Base-by-base conservation (phyloP, 2,888 invertebrate genomes). In the Timandra comae region DNA sequence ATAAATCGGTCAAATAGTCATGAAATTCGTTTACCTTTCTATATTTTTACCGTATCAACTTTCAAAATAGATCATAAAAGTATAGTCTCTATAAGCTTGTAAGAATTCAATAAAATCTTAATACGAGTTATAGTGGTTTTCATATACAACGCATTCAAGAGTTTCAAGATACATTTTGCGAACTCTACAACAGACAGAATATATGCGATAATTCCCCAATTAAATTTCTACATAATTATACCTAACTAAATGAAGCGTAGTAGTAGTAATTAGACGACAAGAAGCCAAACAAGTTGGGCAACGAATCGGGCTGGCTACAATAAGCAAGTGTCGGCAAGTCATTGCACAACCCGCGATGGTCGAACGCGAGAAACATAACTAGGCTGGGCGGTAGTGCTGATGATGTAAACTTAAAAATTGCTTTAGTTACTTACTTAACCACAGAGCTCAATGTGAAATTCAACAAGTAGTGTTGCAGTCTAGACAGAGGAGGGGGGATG, bases 331-430 rank as follows among this genome's bases (percentile, higher is more conserved):
- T 75, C 78, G 79, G 80, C 74, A 73, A 77, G 77, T 73, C 47
- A 67, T 85, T 84, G 79, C 80, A 79, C 82, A 85, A 84, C 76
- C 64, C 56, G 62, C 68, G 77, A 78, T 80, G 77, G 82, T 67
- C 77, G 82, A 78, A 76, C 79, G 76, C 82, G 82, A 81, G 84
- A 82, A 81, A 80, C 77, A 79, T 78, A 82, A 84, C 84, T 82
- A 79, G 84, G 82, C 84, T 81, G 79, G 75, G 71, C 74, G 67
- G 74, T 71, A 63, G 61, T 53, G 64, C 52, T 66, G 79, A 63
- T 85, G 84, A 85, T 76, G 84, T 85, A 85, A 85, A 84, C 78
- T 75, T 74, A 79, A 84, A 84, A 85, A 85, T 81, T 84, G 81
- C 80, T 77, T 80, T 81, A 80, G 63, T 80, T 78, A 80, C 78